A percentile compares a stretch with the other conserved stretches of the same genome.
Evolutionary conservation across 2,888 invertebrate species (phyloP).

Genomic region (Tuta absoluta): DNA sequence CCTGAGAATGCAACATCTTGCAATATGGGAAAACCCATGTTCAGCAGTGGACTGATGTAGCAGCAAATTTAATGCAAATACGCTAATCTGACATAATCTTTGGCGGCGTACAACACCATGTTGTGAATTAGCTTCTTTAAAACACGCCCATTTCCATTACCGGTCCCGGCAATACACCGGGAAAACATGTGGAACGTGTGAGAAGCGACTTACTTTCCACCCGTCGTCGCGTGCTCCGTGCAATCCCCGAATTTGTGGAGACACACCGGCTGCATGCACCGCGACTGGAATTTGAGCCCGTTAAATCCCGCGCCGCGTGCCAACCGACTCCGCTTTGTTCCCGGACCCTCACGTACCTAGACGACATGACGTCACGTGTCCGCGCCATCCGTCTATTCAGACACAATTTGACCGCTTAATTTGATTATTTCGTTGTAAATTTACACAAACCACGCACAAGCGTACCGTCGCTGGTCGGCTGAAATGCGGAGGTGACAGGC

Average conservation of each 20-base stretch:
- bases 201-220: constrained; percentile 50
- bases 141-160: too few relatives aligned
- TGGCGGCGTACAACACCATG: too few relatives aligned
- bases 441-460: constrained; percentile 45
- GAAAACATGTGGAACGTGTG: too few relatives aligned
- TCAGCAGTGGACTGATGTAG: too few relatives aligned
- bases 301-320: constrained; percentile 45
- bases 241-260: constrained; percentile 71
- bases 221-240: constrained; percentile 55
- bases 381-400: constrained; percentile 15
- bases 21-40: too few relatives aligned
- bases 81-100: too few relatives aligned
- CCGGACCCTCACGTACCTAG: constrained; percentile 23
- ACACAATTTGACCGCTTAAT: constrained; percentile 24
- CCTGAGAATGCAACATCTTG: too few relatives aligned
- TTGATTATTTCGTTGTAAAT: constrained; percentile 17
- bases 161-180: too few relatives aligned
- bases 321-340: constrained; percentile 27
- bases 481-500: constrained; percentile 73
- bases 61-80: too few relatives aligned
- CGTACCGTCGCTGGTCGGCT: constrained; percentile 52
- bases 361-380: constrained; percentile 23
- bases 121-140: too few relatives aligned
- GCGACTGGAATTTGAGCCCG: constrained; percentile 61
- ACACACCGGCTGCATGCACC: constrained; percentile 58